A percentile compares a stretch with the other conserved stretches of the same genome.
These are phyloP conservation scores for Conopomorpha cramerella DNA, from an alignment of 1,140 invertebrate genomes.

Conservation along the genomic window DNA sequence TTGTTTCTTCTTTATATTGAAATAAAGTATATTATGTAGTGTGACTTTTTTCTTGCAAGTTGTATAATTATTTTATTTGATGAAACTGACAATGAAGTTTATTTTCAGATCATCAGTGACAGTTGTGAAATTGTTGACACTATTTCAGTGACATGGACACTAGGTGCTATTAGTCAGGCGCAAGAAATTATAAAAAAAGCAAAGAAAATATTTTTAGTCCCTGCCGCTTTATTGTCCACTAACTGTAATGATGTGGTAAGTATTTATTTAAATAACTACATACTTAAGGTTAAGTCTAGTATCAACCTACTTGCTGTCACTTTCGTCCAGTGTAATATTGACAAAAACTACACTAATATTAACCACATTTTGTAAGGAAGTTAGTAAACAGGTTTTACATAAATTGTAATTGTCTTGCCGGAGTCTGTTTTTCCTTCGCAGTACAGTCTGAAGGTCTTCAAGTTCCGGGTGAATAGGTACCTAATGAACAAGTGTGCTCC, in stretches of 20 bases:
- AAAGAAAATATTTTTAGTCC: conserved; percentile 14
- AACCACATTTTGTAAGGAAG: too few relatives aligned
- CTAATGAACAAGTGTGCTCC: too few relatives aligned
- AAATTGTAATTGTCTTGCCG: too few relatives aligned
- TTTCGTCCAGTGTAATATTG: too few relatives aligned
- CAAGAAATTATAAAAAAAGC: conserved; percentile 14
- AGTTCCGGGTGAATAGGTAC: too few relatives aligned
- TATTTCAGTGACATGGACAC: conserved; percentile 15
- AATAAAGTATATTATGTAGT: background rate
- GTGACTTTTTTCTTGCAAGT: background rate
- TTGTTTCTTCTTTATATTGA: background rate
- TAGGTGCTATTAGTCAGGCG: conserved; percentile 15
- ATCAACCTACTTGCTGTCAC: too few relatives aligned
- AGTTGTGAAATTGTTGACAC: conserved; percentile 17
- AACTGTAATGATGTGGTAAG: conserved; percentile 21
- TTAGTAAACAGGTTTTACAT: too few relatives aligned
- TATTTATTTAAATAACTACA: too few relatives aligned
- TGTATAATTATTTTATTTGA: background rate
- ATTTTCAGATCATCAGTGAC: conserved; percentile 14
- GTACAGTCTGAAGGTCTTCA: too few relatives aligned
- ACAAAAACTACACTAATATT: too few relatives aligned
- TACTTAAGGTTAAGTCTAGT: too few relatives aligned
- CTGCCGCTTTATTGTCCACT: conserved; percentile 18
- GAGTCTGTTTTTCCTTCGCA: too few relatives aligned
- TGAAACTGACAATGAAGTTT: background rate